Conservation (phyloP, 1,140 invertebrate species). For the Ips nitidus region DNA sequence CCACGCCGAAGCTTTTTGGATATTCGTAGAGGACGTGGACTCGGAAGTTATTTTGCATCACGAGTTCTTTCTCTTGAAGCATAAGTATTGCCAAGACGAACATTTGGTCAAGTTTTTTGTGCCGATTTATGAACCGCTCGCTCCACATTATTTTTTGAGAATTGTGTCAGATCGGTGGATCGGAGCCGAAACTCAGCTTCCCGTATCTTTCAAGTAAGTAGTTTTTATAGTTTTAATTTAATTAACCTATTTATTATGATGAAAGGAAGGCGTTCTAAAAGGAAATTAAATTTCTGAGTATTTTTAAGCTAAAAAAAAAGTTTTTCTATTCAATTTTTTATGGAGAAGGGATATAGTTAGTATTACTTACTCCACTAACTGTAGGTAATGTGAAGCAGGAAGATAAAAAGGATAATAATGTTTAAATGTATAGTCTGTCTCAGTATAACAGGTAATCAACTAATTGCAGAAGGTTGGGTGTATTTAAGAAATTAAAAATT, state of each 20-base stretch:
- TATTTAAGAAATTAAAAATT: too few species aligned
- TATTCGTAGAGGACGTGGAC: constrained; percentile 97
- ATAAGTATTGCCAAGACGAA: constrained; percentile 92
- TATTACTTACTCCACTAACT: too few species aligned
- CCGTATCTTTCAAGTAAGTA: constrained; percentile 80
- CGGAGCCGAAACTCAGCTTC: constrained; percentile 92
- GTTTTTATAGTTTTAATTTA: background rate
- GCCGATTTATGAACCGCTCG: constrained; percentile 96
- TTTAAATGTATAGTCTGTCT: too few species aligned
- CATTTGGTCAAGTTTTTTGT: constrained; percentile 98
- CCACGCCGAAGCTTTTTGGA: constrained; percentile 97
- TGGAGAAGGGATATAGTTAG: too few species aligned
- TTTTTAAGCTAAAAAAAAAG: background rate
- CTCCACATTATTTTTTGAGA: constrained; percentile 96
- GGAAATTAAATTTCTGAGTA: background rate
- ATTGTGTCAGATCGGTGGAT: constrained; percentile 82
- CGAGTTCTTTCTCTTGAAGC: constrained; percentile 96
- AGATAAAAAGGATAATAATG: too few species aligned
- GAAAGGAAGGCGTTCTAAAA: background rate
- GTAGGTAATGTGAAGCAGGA: too few species aligned
- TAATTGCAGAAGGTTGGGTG: too few species aligned
- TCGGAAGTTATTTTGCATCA: constrained; percentile 95
- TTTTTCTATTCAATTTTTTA: too few species aligned
- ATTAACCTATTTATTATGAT: too few species aligned
- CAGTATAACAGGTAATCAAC: too few species aligned